These are phyloP conservation scores for Craterocephalus amniculus DNA, from an alignment of 2,797 vertebrate species.

Conservation along the genomic window DNA sequence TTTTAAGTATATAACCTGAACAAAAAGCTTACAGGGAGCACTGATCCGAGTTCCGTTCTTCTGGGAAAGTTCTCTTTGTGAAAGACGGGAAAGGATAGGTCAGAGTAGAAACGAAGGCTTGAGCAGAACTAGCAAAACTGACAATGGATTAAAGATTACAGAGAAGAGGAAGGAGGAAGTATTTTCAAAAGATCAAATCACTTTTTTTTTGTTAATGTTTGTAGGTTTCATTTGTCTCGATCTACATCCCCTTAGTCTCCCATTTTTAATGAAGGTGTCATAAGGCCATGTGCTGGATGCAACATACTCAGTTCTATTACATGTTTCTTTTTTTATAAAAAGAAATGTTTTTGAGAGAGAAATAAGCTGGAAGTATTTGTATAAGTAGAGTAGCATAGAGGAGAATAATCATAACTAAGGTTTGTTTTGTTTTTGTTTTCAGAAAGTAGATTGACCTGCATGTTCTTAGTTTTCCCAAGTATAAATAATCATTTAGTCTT, in stretches of 20 bases:
- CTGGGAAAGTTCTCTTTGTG: constrained; percentile 32
- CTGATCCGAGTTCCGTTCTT: constrained; percentile 35
- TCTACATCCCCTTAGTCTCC: constrained; percentile 20
- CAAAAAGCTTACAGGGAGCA: not conserved
- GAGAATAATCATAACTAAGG: not conserved
- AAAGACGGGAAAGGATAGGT: not conserved
- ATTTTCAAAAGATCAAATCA: constrained; percentile 63
- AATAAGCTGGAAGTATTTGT: constrained; percentile 31
- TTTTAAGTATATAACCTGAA: not conserved
- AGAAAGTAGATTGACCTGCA: constrained; percentile 43
- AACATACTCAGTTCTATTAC: constrained; percentile 36
- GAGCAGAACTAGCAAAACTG: constrained; percentile 3
- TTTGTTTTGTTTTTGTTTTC: constrained; percentile 10
- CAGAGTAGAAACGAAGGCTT: constrained; percentile 1
- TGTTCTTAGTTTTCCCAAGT: constrained; percentile 29
- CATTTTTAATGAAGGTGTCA: constrained; percentile 61
- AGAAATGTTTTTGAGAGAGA: constrained; percentile 9
- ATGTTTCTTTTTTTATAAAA: constrained; percentile 15
- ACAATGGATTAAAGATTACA: not conserved
- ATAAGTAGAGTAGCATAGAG: constrained; percentile 28
- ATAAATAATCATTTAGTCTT: constrained; percentile 24
- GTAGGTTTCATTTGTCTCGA: constrained; percentile 40
- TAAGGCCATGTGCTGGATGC: constrained; percentile 58
- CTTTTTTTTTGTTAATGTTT: constrained; percentile 52
- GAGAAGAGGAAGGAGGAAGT: constrained; percentile 9